Evolutionary conservation across 2,113 vertebrate species (phyloP), one percentile per base, ranked within the genome.

Genomic region (Setophaga coronata): DNA sequence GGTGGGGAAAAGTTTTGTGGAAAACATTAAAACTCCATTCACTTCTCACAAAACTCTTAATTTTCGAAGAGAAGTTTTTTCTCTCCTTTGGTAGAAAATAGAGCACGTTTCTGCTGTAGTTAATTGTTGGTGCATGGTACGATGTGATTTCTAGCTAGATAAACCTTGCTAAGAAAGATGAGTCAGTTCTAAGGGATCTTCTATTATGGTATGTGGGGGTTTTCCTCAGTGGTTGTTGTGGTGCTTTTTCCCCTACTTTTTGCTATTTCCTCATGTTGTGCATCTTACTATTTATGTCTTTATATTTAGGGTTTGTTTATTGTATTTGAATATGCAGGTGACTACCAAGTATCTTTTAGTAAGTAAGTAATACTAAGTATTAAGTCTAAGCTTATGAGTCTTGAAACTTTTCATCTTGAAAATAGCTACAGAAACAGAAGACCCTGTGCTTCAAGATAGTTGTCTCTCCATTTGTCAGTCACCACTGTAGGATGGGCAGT

Each of bases 191-290:
- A 69, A 62, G 51, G 31, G 11, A 72, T 85, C 23, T 71, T 60
- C 16, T 74, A 0, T 57, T 58, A 12, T 7, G 21, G 10, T 72
- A 26, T 2, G 1, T 42, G 17, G 1, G 3, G 0, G 2, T n/a
- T 86, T 80, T 50, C 14, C 6, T 65, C 21, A 20, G 48, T 73
- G 29, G 4, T 43, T 64, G 11, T 45, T 92, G 31, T 29, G 17
- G 1, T 2, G 2, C 29, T 16, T 3, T 38, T 23, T 7, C 3
- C 2, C 12, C 11, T 25, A 9, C 16, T 20, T 51, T 66, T 60
- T 89, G 10, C 12, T 58, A 1, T 36, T 50, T 29, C 8, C 40
- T 78, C 17, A 4, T 70, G 10, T 69, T 90, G 18, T 1, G 1
- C 14, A n/a, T 58, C 26, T 83, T 78, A 56, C 26, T 61, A 3